Conservation (phyloP, 2,888 invertebrate species). For the Galerucella calmariensis region DNA sequence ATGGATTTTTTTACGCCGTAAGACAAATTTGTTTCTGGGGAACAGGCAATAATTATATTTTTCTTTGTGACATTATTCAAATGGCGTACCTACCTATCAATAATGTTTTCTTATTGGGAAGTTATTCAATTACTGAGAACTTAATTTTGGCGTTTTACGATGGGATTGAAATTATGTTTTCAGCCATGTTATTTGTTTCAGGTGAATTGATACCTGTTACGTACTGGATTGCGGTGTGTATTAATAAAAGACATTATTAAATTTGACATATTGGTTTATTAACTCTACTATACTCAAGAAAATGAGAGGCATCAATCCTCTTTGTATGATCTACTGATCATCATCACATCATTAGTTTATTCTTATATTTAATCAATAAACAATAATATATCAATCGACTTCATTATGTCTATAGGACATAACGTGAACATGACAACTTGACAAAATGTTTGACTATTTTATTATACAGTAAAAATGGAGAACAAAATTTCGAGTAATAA, state of each 20-base stretch:
- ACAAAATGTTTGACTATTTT: conserved; percentile 64
- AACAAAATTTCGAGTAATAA: conserved; percentile 47
- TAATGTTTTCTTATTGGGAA: no score
- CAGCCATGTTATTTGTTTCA: neutral
- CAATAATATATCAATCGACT: conserved; percentile 65
- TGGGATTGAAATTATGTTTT: no score
- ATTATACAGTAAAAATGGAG: conserved; percentile 47
- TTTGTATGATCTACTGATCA: conserved; percentile 75
- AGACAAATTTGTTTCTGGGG: no score
- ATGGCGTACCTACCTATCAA: no score
- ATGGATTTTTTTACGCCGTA: no score
- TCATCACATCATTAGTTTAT: conserved; percentile 76
- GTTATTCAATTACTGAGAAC: no score
- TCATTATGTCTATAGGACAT: conserved; percentile 64
- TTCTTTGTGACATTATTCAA: no score
- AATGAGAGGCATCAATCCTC: conserved; percentile 64
- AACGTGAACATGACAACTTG: conserved; percentile 64
- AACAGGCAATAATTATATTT: no score
- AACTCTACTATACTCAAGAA: conserved; percentile 80
- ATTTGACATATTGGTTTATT: conserved; percentile 79
- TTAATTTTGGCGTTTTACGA: no score
- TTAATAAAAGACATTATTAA: conserved; percentile 17
- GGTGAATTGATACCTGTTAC: no score
- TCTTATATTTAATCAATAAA: conserved; percentile 66
- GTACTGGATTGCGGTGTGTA: neutral